These are phyloP conservation scores for Manacus vitellinus DNA, from an alignment of 2,113 vertebrate species.

Conservation along the genomic window DNA sequence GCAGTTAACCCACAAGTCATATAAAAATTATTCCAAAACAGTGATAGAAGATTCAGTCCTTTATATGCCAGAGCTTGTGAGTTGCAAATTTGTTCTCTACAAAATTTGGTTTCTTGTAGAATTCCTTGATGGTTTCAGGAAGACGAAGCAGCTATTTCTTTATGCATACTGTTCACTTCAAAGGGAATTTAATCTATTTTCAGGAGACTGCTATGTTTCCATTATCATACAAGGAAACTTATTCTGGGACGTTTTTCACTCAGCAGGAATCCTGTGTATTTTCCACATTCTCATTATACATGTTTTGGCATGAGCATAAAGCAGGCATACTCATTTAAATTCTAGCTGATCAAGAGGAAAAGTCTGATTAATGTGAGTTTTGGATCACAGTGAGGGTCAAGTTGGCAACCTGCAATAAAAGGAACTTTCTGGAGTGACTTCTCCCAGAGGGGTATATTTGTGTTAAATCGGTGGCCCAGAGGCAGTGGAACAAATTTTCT, in stretches of 20 bases:
- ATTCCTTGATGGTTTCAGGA: not conserved
- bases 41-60: not conserved
- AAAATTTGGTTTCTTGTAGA: not conserved
- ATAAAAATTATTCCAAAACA: not conserved
- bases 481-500: conserved; percentile 35
- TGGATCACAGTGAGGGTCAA: conserved; percentile 35
- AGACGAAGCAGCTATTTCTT: not conserved
- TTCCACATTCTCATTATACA: not conserved
- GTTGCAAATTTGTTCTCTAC: not conserved
- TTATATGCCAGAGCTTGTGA: not conserved
- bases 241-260: conserved; percentile 29
- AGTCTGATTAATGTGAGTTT: conserved; percentile 35
- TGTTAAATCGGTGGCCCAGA: conserved; percentile 30
- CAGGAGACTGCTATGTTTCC: conserved; percentile 1
- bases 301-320: conserved; percentile 43
- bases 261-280: conserved; percentile 13
- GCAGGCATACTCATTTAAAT: not conserved
- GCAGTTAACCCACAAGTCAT: not conserved
- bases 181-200: conserved; percentile 45
- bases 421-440: not conserved
- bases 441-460: not conserved
- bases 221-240: conserved; percentile 33
- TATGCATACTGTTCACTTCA: conserved; percentile 42
- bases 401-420: conserved; percentile 30
- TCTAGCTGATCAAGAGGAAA: conserved; percentile 20